Evolutionary conservation across 1,140 invertebrate species (phyloP).

Genomic region (Dreissena polymorpha): DNA sequence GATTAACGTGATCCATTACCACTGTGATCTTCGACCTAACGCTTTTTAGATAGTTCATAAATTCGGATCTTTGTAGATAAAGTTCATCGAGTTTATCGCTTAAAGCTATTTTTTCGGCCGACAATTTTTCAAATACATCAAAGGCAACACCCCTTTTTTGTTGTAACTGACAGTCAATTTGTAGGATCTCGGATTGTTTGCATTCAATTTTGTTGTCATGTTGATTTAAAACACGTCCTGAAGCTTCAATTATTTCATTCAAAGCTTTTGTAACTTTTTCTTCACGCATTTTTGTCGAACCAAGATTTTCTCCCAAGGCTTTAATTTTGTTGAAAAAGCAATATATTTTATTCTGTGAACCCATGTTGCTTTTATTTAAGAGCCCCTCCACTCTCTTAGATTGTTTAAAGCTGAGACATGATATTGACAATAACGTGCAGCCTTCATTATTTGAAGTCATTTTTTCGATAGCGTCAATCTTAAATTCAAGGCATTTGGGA

Average conservation of each 20-base stretch:
- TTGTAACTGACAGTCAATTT: background rate
- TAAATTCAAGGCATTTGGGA: background rate
- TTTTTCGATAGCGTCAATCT: background rate
- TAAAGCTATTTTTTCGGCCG: conserved; percentile 49
- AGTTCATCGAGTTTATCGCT: conserved; percentile 67
- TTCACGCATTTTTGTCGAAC: background rate
- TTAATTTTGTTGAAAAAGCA: conserved; percentile 13
- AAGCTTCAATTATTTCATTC: conserved; percentile 17
- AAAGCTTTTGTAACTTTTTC: conserved; percentile 5
- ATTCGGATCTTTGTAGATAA: conserved; percentile 62
- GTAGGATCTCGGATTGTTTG: background rate
- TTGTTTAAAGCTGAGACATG: background rate
- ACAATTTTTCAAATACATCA: conserved; percentile 18
- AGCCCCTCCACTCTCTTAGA: background rate
- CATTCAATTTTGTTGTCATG: conserved; percentile 39
- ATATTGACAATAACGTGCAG: background rate
- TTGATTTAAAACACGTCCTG: background rate
- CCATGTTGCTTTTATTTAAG: conserved; percentile 25
- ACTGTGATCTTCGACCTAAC: conserved; percentile 51
- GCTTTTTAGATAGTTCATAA: conserved; percentile 41
- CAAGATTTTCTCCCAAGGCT: background rate
- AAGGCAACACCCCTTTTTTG: conserved; percentile 3
- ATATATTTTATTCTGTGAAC: conserved; percentile 7
- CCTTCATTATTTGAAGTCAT: background rate
- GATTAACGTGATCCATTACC: conserved; percentile 18